Evolutionary conservation across 2,113 vertebrate species (phyloP), one percentile per base, ranked within the genome.

Genomic region (Passerina amoena): DNA sequence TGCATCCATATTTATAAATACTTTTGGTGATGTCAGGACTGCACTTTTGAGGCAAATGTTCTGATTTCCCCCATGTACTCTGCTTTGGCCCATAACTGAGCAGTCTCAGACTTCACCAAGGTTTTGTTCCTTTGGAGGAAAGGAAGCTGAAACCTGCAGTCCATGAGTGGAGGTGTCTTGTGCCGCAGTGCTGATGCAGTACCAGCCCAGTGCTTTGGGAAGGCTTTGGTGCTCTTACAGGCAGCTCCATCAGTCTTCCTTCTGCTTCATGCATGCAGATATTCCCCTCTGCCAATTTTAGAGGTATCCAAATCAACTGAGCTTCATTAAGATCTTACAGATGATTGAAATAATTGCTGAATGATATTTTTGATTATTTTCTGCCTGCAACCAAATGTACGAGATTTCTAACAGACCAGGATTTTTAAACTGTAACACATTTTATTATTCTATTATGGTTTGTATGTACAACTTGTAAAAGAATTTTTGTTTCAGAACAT

Each of bases 111-210:
- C 19, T 72, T 82, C 5, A 56, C 1, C 17, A 50, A 92, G 16
- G 12, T 38, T 92, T 81, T 2, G 0, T 68, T 84, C 21, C 6
- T 14, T 72, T 69, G 60, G 31, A 16, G 50, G 61, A 51, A n/a
- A 84, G 21, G 17, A 25, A 71, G 24, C 27, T 13, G 18, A 47
- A 63, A 18, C 0, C 0, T 12, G 17, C 19, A 21, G 73, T 31
- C 18, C 23, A n/a, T 14, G n/a, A 63, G 21, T 2, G 5, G 14
- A 1, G 3, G 3, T 23, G 5, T 47, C 21, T 81, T 4, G 0
- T 75, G 45, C 23, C 45, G 37, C 25, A 40, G 33, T 53, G 25
- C 30, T 28, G 23, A 23, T 20, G 70, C 38, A 33, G n/a, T 23
- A 11, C 17, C 27, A 68, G 47, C 30, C 57, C 37, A 57, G 19